Base-by-base conservation (phyloP, 1,140 invertebrate species). In the Neotoxoptera formosana region DNA sequence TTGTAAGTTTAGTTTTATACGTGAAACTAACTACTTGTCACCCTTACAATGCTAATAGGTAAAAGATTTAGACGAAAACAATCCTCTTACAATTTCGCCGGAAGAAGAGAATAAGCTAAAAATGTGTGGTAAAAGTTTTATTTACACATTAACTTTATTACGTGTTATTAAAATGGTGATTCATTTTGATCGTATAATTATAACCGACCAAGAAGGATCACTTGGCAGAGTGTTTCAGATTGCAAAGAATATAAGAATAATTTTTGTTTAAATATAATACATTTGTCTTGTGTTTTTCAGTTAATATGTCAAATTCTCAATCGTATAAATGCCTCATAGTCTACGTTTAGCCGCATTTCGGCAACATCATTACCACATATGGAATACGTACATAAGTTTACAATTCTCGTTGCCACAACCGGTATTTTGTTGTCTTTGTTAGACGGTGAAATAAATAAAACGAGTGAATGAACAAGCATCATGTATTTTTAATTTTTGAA, bases 141-240 rank as follows among this genome's bases (percentile, higher is more conserved):
- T 76, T 83, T 53, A 83, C 20, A 60, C 90, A 36, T 67, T 91
- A 47, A 91, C 90, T 34, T 83, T 91, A 83, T 76, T 91, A 83
- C 60, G 90, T 51, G 47, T 91, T 91, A 91, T 91, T 91, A 67
- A 91, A 83, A 91, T 91, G 90, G 14, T 91, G 67, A 36, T 91
- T 48, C 21, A 48, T 34, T 91, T 91, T 83, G 90, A 91, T 20
- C 90, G 90, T 25, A 83, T 11, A 34, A 47, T 91, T 34, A 81
- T 91, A 91, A 91, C 34, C 23, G 45, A 91, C 9, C 90, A 91
- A 51, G 90, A 91, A 83, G 90, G 90, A 81, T 91, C 90, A 11
- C 67, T 91, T 23, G 76, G 47, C 3, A 83, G 90, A 91, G 67
- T 91, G 3, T 41, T 76, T 91, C 90, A 91, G 67, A 67, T 91